These are phyloP conservation scores for Ypsolopha sequella DNA, from an alignment of 2,888 invertebrate genomes.

Conservation along the genomic window DNA sequence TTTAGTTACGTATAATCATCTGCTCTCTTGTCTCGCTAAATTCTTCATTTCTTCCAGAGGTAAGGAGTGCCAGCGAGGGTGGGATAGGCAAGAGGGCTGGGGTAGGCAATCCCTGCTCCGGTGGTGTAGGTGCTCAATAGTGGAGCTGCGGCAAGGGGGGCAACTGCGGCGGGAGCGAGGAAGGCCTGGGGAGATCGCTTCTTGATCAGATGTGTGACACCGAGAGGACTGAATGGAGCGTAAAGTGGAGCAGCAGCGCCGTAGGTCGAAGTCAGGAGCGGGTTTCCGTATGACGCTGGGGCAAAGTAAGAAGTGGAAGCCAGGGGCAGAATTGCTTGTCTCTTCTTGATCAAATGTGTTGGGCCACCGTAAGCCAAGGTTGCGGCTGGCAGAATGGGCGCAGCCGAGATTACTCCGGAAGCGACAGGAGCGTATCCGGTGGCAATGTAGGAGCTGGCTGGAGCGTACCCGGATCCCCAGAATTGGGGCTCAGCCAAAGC, in stretches of 20 bases:
- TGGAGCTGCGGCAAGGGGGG: too few relatives aligned
- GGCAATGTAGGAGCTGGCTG: conserved; percentile 18
- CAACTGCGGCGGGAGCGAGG: background rate
- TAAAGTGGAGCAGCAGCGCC: conserved; percentile 20
- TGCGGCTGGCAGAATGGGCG: background rate
- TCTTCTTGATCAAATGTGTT: conserved; percentile 40
- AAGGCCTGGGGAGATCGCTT: conserved; percentile 7
- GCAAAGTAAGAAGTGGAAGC: conserved; percentile 18
- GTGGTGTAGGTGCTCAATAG: too few relatives aligned
- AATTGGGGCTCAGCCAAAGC: conserved; percentile 35
- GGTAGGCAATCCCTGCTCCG: too few relatives aligned
- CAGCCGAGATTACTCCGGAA: background rate
- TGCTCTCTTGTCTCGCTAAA: too few relatives aligned
- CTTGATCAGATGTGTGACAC: background rate
- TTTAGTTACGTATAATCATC: too few relatives aligned
- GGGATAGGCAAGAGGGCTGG: conserved; percentile 16
- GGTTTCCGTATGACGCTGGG: conserved; percentile 24
- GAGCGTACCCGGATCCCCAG: background rate
- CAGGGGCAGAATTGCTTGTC: conserved; percentile 21
- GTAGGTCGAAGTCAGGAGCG: conserved; percentile 27
- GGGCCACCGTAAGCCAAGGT: conserved; percentile 18
- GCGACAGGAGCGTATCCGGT: too few relatives aligned
- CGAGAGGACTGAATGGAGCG: conserved; percentile 21
- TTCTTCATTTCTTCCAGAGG: too few relatives aligned
- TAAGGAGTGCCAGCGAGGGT: conserved; percentile 12